Evolutionary conservation across 2,797 vertebrate species (phyloP).

Genomic region (Mormyrops boulengeri): DNA sequence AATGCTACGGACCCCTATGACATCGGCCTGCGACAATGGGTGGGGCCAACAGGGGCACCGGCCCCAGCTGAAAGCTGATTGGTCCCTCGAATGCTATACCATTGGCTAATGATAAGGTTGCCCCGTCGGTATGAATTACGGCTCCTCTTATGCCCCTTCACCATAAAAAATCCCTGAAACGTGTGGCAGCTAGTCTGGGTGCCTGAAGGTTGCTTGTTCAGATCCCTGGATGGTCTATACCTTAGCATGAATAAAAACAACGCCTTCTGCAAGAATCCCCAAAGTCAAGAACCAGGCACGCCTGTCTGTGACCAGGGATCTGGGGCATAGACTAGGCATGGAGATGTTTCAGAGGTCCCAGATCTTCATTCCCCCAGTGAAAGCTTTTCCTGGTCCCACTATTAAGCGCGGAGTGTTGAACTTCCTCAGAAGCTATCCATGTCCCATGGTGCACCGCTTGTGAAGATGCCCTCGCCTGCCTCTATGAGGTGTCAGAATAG

Average conservation of each 20-base stretch:
- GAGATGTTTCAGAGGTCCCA: neutral
- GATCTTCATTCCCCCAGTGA: neutral
- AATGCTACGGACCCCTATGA: neutral
- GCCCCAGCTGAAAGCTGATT: neutral
- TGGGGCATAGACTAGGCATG: neutral
- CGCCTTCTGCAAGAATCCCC: neutral
- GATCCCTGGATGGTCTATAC: neutral
- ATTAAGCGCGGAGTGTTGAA: neutral
- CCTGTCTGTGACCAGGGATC: neutral
- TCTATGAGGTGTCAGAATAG: neutral
- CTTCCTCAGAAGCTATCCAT: neutral
- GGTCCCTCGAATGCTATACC: neutral
- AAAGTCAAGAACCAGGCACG: neutral
- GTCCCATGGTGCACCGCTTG: neutral
- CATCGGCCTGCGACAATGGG: neutral
- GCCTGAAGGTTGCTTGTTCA: neutral
- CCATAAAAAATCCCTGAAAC: neutral
- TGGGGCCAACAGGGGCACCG: neutral
- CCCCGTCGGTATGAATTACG: neutral
- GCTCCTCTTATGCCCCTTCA: neutral
- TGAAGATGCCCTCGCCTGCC: neutral
- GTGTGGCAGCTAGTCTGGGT: neutral
- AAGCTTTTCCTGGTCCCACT: neutral
- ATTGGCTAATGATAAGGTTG: neutral
- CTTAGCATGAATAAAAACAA: neutral